phyloP scores from a whole-genome alignment of 2,797 vertebrate species.

The Coccyzus lansbergi region DNA sequence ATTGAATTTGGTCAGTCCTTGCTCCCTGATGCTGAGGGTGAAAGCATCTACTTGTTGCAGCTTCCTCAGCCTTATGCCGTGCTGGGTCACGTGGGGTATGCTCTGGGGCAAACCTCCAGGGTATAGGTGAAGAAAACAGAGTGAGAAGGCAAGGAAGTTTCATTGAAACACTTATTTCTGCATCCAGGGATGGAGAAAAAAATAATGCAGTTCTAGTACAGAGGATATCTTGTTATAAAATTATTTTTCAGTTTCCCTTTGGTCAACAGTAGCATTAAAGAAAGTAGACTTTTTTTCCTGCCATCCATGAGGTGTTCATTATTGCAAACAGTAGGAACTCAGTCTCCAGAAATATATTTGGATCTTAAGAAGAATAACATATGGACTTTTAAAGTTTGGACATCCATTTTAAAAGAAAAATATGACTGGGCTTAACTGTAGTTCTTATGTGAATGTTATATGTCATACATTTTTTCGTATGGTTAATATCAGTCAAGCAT shows the following conservation, averaged over 20 bases:
- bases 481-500: constrained; percentile 66
- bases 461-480: constrained; percentile 38
- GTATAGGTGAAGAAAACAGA: background rate
- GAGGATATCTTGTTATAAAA: constrained; percentile 3
- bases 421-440: constrained; percentile 28
- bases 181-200: accelerated
- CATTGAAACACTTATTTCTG: background rate
- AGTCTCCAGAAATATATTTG: constrained; percentile 52
- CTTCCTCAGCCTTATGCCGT: background rate
- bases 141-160: background rate
- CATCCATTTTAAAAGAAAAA: constrained; percentile 60
- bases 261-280: background rate
- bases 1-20: background rate
- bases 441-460: constrained; percentile 48
- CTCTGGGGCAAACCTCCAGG: background rate
- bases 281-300: background rate
- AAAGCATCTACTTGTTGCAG: background rate
- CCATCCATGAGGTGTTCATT: constrained; percentile 42
- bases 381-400: constrained; percentile 15
- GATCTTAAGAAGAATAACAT: constrained; percentile 52
- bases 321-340: constrained; percentile 41
- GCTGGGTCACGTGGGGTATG: background rate
- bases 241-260: background rate
- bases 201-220: background rate
- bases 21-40: background rate